Conservation (phyloP, 2,888 invertebrate species). For the Caenorhabditis sp. region DNA sequence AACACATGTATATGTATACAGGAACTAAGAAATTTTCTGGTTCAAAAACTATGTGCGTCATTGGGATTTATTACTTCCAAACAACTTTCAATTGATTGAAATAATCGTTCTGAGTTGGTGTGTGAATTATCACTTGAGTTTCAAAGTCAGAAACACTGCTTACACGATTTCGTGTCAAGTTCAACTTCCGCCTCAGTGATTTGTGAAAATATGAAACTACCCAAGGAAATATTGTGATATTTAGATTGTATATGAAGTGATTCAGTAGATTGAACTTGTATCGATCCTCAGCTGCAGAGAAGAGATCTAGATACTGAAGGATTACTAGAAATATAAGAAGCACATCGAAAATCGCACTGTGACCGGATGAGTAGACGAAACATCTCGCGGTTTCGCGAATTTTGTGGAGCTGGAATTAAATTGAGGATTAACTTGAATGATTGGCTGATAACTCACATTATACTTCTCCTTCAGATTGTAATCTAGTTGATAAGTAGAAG, state of each 20-base stretch:
- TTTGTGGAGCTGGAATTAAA: too few relatives aligned
- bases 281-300: not conserved
- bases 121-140: not conserved
- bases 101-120: not conserved
- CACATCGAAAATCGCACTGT: not conserved
- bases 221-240: constrained; percentile 1
- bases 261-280: not conserved
- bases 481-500: not conserved
- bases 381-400: not conserved
- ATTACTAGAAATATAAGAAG: not conserved
- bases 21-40: too few relatives aligned
- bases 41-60: too few relatives aligned
- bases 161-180: not conserved
- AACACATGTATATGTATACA: too few relatives aligned
- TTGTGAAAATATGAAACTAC: not conserved
- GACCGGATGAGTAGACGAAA: not conserved
- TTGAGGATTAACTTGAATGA: too few relatives aligned
- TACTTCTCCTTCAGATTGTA: not conserved
- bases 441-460: not conserved
- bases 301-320: not conserved
- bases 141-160: not conserved
- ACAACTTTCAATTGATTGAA: not conserved
- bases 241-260: not conserved
- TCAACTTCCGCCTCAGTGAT: not conserved
- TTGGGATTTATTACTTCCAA: not conserved